phyloP scores from a whole-genome alignment of 2,797 vertebrate genomes.

The Sebastes miniatus region DNA sequence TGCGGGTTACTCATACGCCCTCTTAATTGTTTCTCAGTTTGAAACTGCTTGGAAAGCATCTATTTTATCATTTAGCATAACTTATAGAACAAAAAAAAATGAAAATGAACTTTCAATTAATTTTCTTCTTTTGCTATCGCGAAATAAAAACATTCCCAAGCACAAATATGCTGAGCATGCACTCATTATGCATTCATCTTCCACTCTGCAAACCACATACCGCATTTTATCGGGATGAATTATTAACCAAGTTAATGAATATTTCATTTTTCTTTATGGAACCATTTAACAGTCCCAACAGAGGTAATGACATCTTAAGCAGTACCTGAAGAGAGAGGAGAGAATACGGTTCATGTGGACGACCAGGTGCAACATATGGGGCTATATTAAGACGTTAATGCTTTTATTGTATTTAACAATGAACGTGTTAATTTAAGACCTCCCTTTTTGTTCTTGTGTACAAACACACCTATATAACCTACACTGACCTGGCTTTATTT shows the following conservation, averaged over 20 bases:
- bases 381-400: not conserved
- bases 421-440: not conserved
- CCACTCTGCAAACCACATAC: slow-evolving; percentile 68
- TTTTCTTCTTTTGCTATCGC: slow-evolving; percentile 67
- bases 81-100: slow-evolving; percentile 64
- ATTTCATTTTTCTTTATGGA: slow-evolving; percentile 79
- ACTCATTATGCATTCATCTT: slow-evolving; percentile 75
- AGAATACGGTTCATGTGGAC: slow-evolving; percentile 5
- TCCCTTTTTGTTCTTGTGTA: not conserved
- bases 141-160: slow-evolving; percentile 73
- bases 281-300: slow-evolving; percentile 71
- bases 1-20: slow-evolving; percentile 52
- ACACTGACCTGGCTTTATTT: slow-evolving; percentile 45
- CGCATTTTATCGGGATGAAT: slow-evolving; percentile 78
- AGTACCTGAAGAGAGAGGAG: slow-evolving; percentile 48
- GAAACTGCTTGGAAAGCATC: slow-evolving; percentile 77
- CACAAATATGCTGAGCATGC: slow-evolving; percentile 79
- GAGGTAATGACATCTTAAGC: slow-evolving; percentile 76
- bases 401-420: not conserved
- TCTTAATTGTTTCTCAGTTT: slow-evolving; percentile 66
- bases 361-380: not conserved
- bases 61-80: slow-evolving; percentile 76
- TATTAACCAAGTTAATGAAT: slow-evolving; percentile 82
- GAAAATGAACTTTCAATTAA: slow-evolving; percentile 78
- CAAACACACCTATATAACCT: slow-evolving; percentile 59